Evolutionary conservation across 2,797 vertebrate genomes (phyloP), one percentile per base, ranked within the genome.

Genomic region (Enteromius argenteus): DNA sequence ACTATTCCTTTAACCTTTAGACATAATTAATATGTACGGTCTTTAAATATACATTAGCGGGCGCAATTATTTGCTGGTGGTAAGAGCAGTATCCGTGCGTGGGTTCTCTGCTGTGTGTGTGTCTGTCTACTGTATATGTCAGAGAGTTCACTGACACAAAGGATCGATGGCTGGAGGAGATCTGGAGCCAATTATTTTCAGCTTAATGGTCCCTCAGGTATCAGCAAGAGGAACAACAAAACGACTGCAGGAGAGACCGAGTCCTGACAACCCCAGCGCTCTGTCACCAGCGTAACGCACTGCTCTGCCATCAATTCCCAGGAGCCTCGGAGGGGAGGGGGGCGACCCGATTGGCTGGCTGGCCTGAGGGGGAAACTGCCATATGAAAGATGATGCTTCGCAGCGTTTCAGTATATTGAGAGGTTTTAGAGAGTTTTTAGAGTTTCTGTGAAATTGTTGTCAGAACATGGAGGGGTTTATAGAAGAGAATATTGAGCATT

Each of bases 171-270:
- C 93, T 93, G 91, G 93, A 92, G 92, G 93, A 94, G 94, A 95
- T 94, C 93, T 93, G 90, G 92, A 94, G 95, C 95, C 95, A 96
- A 96, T 96, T 96, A 96, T 96, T 95, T 96, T 95, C 94, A 95
- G 95, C 94, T 95, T 95, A 96, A 96, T 95, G 94, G 94, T 94
- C 95, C 95, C 95, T 87, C 69, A 93, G 94, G 94, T 91, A 89
- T 90, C 86, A 87, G 92, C 79, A 92, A 90, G 92, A 93, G 92
- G 91, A 95, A 94, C 93, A 96, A 95, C 95, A 94, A 95, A 95
- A 95, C 92, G 94, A 92, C 92, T 94, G 93, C 93, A 92, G 94
- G 93, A 94, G 93, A 95, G 92, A 93, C 93, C 92, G 92, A 92
- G 92, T 93, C 92, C 91, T 93, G 93, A 95, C 95, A 93, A 93